These are phyloP conservation scores for Byasa hedistus DNA, from an alignment of 2,888 invertebrate species.

Conservation along the genomic window DNA sequence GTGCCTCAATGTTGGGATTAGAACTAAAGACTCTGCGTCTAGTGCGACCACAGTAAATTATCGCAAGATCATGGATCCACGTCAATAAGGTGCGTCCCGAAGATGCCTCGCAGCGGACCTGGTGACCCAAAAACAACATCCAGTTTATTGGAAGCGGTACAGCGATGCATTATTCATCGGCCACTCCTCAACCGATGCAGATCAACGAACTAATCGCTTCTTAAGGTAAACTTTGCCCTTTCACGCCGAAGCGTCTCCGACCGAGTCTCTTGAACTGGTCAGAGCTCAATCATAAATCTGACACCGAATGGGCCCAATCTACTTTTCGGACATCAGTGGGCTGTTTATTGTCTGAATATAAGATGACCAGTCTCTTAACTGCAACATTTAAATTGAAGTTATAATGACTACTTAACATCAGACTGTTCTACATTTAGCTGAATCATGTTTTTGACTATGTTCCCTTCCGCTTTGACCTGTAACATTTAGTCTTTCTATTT, in stretches of 20 bases:
- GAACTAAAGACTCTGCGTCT: too few species aligned
- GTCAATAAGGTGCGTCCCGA: not conserved
- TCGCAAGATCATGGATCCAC: not conserved
- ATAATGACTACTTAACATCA: too few species aligned
- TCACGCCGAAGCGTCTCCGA: conserved; percentile 1
- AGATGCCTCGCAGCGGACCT: conserved; percentile 3
- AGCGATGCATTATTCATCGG: conserved; percentile 12
- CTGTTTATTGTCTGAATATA: not conserved
- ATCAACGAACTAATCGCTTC: not conserved
- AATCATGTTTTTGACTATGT: too few species aligned
- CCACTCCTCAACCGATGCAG: conserved; percentile 4
- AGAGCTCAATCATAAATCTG: not conserved
- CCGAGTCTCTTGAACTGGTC: conserved; percentile 3
- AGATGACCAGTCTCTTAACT: too few species aligned
- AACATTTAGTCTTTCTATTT: too few species aligned
- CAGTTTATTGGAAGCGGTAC: conserved; percentile 3
- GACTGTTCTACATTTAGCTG: too few species aligned
- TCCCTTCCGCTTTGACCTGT: too few species aligned
- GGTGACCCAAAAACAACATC: conserved; percentile 11
- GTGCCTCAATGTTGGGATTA: too few species aligned
- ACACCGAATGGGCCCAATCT: not conserved
- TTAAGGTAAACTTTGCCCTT: conserved; percentile 12
- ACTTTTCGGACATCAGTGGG: conserved; percentile 3
- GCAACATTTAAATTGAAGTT: too few species aligned
- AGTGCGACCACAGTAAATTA: not conserved